Evolutionary conservation across 2,797 vertebrate genomes (phyloP), one percentile per base, ranked within the genome.

Genomic region (Takifugu ocellatus): DNA sequence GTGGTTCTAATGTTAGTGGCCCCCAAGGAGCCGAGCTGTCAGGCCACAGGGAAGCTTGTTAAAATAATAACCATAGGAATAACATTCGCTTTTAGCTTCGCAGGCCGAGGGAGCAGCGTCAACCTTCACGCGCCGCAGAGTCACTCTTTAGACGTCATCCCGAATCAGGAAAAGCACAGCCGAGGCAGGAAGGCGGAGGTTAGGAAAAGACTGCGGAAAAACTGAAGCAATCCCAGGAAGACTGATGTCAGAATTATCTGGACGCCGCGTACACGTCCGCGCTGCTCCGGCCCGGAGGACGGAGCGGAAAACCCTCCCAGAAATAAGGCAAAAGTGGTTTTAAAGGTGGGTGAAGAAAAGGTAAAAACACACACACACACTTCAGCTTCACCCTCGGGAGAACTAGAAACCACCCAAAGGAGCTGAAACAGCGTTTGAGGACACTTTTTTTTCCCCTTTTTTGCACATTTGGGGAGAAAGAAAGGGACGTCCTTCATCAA

Each of bases 21-120:
- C 76, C 82, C 82, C 46, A 1, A 75, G 82, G 87, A 86, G 71
- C 56, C 56, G 14, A 33, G 74, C 75, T 74, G 64, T 86, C 79
- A 75, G 77, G 72, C 81, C 62, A 54, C 49, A 56, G 81, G 80
- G 78, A 88, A 77, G 83, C 75, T 61, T 52, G 80, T 77, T 75
- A 65, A 66, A 86, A 88, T 83, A 84, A 87, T 87, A 87, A 87
- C 67, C 74, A 85, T 70, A 68, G 77, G 70, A 87, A 85, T 77
- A 88, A 80, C 83, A 83, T 81, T 85, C 63, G 31, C 68, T 55
- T 85, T 81, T 79, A 82, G 72, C 63, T 62, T 42, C 45, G 33
- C 76, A 14, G 5, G 75, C 69, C 58, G 80, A 57, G 55, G 59
- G 55, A 44, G 12, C 25, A 59, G 66, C 63, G 21, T 46, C 44